Conservation (phyloP, 2,888 invertebrate species). For the Drosophila melanocephala region DNA sequence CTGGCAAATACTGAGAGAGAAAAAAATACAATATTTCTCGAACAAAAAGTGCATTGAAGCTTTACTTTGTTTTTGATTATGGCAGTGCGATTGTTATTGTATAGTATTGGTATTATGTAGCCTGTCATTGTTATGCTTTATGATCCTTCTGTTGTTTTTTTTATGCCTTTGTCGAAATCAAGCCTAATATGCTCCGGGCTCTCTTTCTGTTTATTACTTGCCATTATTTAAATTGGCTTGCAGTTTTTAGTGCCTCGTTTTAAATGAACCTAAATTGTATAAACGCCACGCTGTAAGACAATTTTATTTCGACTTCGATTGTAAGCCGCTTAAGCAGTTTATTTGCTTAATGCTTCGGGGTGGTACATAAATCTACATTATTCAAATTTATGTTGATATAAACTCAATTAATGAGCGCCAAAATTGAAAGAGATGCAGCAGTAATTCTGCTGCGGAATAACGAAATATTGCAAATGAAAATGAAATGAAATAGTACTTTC, state of each 20-base stretch:
- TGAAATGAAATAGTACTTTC: background rate
- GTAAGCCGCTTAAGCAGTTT: slow-evolving; percentile 36
- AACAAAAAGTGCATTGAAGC: slow-evolving; percentile 17
- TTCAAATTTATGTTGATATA: slow-evolving; percentile 34
- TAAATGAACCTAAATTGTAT: slow-evolving; percentile 25
- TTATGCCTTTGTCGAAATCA: slow-evolving; percentile 47
- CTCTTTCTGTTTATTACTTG: slow-evolving; percentile 38
- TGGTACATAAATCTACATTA: slow-evolving; percentile 28
- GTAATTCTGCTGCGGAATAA: background rate
- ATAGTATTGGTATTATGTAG: slow-evolving; percentile 1
- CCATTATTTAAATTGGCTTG: slow-evolving; percentile 43
- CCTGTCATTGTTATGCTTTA: slow-evolving; percentile 23
- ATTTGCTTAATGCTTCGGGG: background rate
- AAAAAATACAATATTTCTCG: slow-evolving; percentile 10
- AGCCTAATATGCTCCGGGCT: slow-evolving; percentile 34
- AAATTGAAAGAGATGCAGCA: background rate
- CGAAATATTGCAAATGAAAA: background rate
- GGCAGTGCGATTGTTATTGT: slow-evolving; percentile 20
- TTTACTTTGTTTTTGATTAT: slow-evolving; percentile 21
- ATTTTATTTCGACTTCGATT: slow-evolving; percentile 46
- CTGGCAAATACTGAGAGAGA: background rate
- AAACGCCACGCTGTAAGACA: slow-evolving; percentile 1
- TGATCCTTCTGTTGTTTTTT: slow-evolving; percentile 15
- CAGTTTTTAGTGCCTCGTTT: slow-evolving; percentile 14
- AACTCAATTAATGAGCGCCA: slow-evolving; percentile 15